Conservation (phyloP, 2,113 vertebrate genomes). For the Rhea pennata region DNA sequence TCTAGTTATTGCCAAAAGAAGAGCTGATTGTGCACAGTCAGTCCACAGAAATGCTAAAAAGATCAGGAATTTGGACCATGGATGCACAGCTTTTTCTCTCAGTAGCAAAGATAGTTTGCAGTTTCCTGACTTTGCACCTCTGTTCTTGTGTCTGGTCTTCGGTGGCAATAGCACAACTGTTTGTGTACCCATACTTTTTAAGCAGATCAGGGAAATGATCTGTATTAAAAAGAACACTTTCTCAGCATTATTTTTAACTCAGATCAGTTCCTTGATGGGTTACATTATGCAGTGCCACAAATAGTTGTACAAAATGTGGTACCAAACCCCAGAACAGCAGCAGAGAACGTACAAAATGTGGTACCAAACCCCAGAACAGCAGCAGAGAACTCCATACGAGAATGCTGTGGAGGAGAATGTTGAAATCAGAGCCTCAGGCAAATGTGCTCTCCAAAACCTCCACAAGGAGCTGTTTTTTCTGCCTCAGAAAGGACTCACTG, state of each 20-base stretch:
- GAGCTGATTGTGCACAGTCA: background rate
- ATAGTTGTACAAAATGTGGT: background rate
- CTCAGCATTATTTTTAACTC: background rate
- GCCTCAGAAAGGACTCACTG: background rate
- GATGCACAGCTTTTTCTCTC: background rate
- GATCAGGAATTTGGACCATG: background rate
- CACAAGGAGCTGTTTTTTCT: background rate
- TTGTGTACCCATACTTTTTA: background rate
- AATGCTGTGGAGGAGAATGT: background rate
- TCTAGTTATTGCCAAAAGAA: background rate
- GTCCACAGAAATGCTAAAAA: background rate
- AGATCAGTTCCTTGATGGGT: background rate
- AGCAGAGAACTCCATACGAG: background rate
- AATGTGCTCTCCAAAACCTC: background rate
- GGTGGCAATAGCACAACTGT: background rate
- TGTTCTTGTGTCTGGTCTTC: rapidly evolving
- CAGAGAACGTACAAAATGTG: too few relatives aligned
- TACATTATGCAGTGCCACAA: background rate
- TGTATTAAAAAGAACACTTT: background rate
- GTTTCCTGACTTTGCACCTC: background rate
- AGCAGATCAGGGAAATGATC: background rate
- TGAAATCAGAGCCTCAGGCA: background rate
- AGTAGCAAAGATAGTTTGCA: background rate
- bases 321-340: background rate
- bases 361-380: background rate